Base-by-base conservation (phyloP, 2,888 invertebrate species). In the Drosophila fulvimacula region DNA sequence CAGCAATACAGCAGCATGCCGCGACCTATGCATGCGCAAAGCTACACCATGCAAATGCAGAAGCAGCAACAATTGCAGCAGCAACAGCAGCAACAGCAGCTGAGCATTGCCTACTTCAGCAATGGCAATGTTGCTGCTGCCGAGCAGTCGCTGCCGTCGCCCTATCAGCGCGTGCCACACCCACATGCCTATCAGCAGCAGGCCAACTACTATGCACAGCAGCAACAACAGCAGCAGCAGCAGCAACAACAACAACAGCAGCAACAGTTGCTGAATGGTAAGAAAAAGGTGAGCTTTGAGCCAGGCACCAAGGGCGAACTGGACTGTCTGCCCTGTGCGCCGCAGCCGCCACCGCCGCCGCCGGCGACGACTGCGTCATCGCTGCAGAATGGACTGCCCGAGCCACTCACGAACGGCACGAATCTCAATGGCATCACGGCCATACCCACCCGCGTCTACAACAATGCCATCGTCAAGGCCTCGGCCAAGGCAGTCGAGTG, bases 231-330 rank as follows among this genome's bases (percentile, higher is more conserved):
- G 65, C 69, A 79, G 0, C 58, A 80, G 68, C 59, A 74, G 0
- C 73, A 59, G 19, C 85, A 83, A 24, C 86, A 84, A 46, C 78
- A 67, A 5, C 91, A 93, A 69, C 93, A 93, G 3, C 94, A 72
- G 21, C 76, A 68, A 34, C 86, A 84, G 19, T 69, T 61, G 61
- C 19, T 85, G 76, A 55, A 80, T 74, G 63, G 49, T 38, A 95
- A 95, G 82, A 96, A 96, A 89, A 96, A 95, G 52, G 95, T 96
- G 4, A 95, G 95, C 73, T 96, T 96, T 82, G 96, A 96, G 88
- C 94, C 95, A 0, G 95, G 95, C 11, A 95, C 96, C 3, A 96
- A 96, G 86, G 95, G 95, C 2, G 95, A 95, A 7, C 48, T 72
- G 15, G 86, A 88, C 0, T 65, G 65, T 19, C 61, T 79, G 62